Conservation (phyloP, 2,888 invertebrate genomes). For the Drosophila paramelanica region DNA sequence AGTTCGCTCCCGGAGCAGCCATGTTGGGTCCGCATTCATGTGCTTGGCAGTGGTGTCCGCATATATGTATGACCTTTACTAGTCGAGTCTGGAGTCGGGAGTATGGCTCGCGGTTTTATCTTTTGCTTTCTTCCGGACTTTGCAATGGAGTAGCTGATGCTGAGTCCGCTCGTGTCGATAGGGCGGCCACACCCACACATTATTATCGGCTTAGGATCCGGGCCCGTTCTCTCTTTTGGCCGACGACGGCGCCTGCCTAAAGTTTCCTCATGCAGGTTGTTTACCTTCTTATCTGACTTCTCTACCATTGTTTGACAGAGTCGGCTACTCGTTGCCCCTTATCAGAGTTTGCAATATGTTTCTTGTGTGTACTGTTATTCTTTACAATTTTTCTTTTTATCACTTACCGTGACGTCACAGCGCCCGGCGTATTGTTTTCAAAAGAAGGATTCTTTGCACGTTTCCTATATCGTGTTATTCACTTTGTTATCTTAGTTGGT, state of each 20-base stretch:
- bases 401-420: slow-evolving; percentile 60
- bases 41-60: neutral
- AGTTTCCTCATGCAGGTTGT: slow-evolving; percentile 66
- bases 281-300: slow-evolving; percentile 73
- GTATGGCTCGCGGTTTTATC: slow-evolving; percentile 50
- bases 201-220: slow-evolving; percentile 49
- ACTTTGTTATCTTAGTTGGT: slow-evolving; percentile 24
- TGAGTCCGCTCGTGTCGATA: slow-evolving; percentile 37
- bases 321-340: slow-evolving; percentile 39
- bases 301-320: slow-evolving; percentile 51
- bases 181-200: slow-evolving; percentile 39
- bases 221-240: slow-evolving; percentile 38
- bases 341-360: slow-evolving; percentile 68
- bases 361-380: slow-evolving; percentile 21
- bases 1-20: slow-evolving; percentile 24
- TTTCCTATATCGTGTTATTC: slow-evolving; percentile 34
- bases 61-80: slow-evolving; percentile 32
- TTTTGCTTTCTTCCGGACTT: slow-evolving; percentile 71
- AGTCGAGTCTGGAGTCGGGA: slow-evolving; percentile 13
- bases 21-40: slow-evolving; percentile 12
- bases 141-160: slow-evolving; percentile 22
- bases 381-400: slow-evolving; percentile 42
- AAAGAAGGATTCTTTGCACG: slow-evolving; percentile 44
- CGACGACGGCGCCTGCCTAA: slow-evolving; percentile 58
- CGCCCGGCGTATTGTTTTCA: slow-evolving; percentile 28